Conservation (phyloP, 2,888 invertebrate genomes). For the Seira musarum region DNA sequence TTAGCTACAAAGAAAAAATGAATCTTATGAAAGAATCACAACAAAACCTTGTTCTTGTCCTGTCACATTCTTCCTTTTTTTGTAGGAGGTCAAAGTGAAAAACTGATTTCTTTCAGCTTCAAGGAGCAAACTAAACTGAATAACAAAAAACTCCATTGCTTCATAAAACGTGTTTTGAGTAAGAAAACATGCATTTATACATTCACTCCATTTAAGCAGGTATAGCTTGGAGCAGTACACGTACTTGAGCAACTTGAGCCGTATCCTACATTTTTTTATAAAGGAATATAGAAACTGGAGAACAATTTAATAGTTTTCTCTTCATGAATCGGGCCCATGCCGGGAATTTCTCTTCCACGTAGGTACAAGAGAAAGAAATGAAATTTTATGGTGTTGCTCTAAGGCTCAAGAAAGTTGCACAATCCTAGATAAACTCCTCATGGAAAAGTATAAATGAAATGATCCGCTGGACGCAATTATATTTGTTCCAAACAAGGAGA, state of each 20-base stretch:
- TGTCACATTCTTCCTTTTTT: no score
- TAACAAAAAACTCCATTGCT: background rate
- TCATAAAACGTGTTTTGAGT: background rate
- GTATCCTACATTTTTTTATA: no score
- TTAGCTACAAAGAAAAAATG: background rate
- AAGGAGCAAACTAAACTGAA: no score
- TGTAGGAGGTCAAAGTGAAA: background rate
- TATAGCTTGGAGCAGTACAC: background rate
- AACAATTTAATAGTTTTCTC: no score
- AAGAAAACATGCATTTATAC: background rate
- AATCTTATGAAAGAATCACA: background rate
- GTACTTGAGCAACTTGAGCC: background rate
- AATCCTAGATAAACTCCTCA: background rate
- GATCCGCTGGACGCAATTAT: no score
- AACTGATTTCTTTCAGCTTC: background rate
- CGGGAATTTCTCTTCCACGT: background rate
- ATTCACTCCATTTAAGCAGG: no score
- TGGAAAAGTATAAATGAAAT: no score
- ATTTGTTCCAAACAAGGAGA: no score
- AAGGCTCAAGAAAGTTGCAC: background rate
- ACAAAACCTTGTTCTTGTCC: background rate
- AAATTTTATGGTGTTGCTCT: background rate
- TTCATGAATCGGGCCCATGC: background rate
- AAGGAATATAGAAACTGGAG: no score
- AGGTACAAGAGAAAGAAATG: background rate